These are phyloP conservation scores for Zenarchopterus dispar DNA, from an alignment of 2,797 vertebrate genomes.

Conservation along the genomic window DNA sequence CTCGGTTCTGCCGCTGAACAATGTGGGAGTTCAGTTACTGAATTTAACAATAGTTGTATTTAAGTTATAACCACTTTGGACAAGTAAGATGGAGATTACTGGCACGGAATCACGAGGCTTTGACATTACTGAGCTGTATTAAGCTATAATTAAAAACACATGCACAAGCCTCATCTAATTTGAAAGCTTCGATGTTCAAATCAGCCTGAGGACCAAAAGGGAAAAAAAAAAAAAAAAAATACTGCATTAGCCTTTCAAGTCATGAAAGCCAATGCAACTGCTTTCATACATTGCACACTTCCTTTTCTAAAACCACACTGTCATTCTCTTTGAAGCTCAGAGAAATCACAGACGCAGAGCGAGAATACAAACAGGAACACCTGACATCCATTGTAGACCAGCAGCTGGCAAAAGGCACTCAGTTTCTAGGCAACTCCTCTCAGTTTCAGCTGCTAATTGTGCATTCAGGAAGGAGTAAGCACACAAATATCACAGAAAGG, in stretches of 20 bases:
- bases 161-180: conserved; percentile 20
- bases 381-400: conserved; percentile 60
- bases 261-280: conserved; percentile 20
- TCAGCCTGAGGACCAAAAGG: conserved; percentile 4
- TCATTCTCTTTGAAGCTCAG: conserved; percentile 48
- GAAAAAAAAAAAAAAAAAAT: conserved; percentile 18
- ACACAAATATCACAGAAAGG: conserved; percentile 67
- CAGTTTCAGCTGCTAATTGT: conserved; percentile 69
- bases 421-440: conserved; percentile 71
- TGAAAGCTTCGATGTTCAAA: conserved; percentile 32
- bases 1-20: neutral
- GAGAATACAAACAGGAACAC: conserved; percentile 54
- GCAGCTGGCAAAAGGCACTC: conserved; percentile 61
- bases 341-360: conserved; percentile 54
- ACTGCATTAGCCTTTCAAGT: conserved; percentile 36
- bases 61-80: conserved; percentile 16
- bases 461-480: conserved; percentile 63
- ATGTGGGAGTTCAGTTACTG: conserved; percentile 11
- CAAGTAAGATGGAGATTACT: conserved; percentile 16
- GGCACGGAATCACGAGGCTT: conserved; percentile 3
- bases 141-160: conserved; percentile 43
- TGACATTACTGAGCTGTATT: conserved; percentile 31
- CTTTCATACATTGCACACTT: conserved; percentile 44
- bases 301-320: conserved; percentile 45
- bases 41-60: conserved; percentile 20